Evolutionary conservation across 2,888 invertebrate species (phyloP).

Genomic region (Diloba caeruleocephala): DNA sequence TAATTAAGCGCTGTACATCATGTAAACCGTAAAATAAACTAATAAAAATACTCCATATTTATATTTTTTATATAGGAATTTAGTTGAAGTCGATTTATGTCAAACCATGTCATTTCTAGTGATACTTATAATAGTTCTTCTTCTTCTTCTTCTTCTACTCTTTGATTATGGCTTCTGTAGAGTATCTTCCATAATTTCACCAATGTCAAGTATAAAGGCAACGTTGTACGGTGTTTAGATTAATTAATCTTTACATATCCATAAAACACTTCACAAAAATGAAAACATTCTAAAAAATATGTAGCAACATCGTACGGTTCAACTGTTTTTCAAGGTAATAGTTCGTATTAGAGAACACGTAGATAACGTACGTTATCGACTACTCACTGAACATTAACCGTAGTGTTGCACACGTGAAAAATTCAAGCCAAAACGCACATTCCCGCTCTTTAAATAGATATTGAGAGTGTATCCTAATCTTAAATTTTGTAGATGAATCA

Average conservation of each 20-base stretch:
- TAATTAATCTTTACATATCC: too few relatives aligned
- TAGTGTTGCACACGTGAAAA: conserved; percentile 23
- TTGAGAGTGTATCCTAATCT: conserved; percentile 65
- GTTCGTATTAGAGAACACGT: conserved; percentile 6
- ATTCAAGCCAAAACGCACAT: conserved; percentile 3
- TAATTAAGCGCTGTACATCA: too few relatives aligned
- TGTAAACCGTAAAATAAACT: too few relatives aligned
- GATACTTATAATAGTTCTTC: neutral
- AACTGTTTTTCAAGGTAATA: conserved; percentile 6
- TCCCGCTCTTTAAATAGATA: conserved; percentile 16
- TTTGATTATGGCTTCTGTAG: too few relatives aligned
- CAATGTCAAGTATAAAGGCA: too few relatives aligned
- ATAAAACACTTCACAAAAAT: too few relatives aligned
- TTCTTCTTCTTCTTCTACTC: too few relatives aligned
- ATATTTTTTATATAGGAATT: too few relatives aligned
- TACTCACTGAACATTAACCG: conserved; percentile 22
- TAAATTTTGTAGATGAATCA: conserved; percentile 65
- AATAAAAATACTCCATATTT: too few relatives aligned
- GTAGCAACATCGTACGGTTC: conserved; percentile 10
- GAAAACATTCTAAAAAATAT: too few relatives aligned
- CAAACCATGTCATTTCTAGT: conserved; percentile 1
- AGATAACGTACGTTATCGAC: conserved; percentile 10
- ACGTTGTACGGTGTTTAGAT: too few relatives aligned
- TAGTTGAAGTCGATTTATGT: neutral
- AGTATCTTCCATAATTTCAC: too few relatives aligned